These are phyloP conservation scores for Rana temporaria DNA, from an alignment of 2,113 vertebrate genomes.

Conservation along the genomic window DNA sequence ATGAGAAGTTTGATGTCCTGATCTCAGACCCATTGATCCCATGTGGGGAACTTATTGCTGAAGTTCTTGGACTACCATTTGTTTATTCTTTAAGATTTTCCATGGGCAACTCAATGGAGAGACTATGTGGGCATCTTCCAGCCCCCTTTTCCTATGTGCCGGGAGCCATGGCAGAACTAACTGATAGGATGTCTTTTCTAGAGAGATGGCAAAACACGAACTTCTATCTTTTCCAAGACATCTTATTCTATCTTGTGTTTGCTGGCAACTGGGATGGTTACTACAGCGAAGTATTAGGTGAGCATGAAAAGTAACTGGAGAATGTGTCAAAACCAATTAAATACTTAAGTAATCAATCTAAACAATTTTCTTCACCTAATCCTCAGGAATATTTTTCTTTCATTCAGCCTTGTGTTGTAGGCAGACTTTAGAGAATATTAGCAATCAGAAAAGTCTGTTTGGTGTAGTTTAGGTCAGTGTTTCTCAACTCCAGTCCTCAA, in stretches of 20 bases:
- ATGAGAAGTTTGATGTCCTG: slow-evolving; percentile 66
- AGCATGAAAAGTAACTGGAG: slow-evolving; percentile 44
- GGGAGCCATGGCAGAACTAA: slow-evolving; percentile 50
- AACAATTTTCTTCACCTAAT: too few relatives aligned
- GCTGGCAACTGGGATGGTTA: slow-evolving; percentile 63
- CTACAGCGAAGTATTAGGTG: slow-evolving; percentile 69
- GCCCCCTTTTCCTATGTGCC: slow-evolving; percentile 71
- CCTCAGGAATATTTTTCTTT: too few relatives aligned
- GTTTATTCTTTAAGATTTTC: slow-evolving; percentile 65
- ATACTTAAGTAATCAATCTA: too few relatives aligned
- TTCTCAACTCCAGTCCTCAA: too few relatives aligned
- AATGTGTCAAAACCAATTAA: neutral
- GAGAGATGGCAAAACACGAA: slow-evolving; percentile 69
- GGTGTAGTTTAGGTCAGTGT: too few relatives aligned
- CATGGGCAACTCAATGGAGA: slow-evolving; percentile 61
- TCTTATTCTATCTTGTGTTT: neutral
- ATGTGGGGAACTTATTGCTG: slow-evolving; percentile 67
- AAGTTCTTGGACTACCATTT: slow-evolving; percentile 66
- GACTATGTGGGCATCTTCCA: slow-evolving; percentile 63
- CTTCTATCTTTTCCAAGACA: slow-evolving; percentile 53
- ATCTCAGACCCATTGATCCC: slow-evolving; percentile 65
- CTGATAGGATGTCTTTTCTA: slow-evolving; percentile 70
- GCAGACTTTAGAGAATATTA: too few relatives aligned
- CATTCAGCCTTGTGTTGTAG: too few relatives aligned
- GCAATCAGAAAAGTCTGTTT: too few relatives aligned